A percentile compares a stretch with the other conserved stretches of the same genome.
phyloP scores from a whole-genome alignment of 2,888 invertebrate genomes.

The Morinoia aosen region DNA sequence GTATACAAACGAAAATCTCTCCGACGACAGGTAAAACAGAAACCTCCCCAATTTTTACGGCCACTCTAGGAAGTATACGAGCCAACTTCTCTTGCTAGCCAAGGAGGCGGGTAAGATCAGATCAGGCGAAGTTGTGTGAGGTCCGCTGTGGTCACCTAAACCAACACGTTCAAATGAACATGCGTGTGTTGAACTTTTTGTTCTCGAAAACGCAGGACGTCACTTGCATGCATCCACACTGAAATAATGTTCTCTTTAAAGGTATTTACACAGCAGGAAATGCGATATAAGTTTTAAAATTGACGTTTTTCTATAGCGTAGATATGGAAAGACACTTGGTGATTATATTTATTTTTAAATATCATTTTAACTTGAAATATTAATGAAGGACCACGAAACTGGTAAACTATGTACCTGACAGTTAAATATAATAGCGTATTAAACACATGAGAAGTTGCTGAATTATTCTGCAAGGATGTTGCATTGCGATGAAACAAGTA shows the following conservation, averaged over 20 bases:
- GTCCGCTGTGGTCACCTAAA: background rate
- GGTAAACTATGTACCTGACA: too few relatives aligned
- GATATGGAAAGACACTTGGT: too few relatives aligned
- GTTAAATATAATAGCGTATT: too few relatives aligned
- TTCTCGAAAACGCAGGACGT: background rate
- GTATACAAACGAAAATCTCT: background rate
- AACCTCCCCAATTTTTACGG: conserved; percentile 1
- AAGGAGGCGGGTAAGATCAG: background rate
- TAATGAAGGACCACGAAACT: too few relatives aligned
- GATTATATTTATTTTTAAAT: too few relatives aligned
- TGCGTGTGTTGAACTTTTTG: background rate
- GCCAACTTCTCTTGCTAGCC: background rate
- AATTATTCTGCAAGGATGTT: too few relatives aligned
- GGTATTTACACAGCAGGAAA: background rate
- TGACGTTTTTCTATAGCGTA: too few relatives aligned
- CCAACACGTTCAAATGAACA: background rate
- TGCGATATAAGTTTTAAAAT: background rate
- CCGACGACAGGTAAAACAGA: background rate
- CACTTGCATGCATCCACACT: background rate
- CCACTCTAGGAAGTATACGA: background rate
- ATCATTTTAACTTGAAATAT: too few relatives aligned
- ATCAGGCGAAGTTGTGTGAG: background rate
- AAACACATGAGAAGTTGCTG: too few relatives aligned
- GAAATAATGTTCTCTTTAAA: background rate
- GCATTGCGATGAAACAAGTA: too few relatives aligned